phyloP scores from a whole-genome alignment of 2,888 invertebrate genomes.

The Phortica magna region DNA sequence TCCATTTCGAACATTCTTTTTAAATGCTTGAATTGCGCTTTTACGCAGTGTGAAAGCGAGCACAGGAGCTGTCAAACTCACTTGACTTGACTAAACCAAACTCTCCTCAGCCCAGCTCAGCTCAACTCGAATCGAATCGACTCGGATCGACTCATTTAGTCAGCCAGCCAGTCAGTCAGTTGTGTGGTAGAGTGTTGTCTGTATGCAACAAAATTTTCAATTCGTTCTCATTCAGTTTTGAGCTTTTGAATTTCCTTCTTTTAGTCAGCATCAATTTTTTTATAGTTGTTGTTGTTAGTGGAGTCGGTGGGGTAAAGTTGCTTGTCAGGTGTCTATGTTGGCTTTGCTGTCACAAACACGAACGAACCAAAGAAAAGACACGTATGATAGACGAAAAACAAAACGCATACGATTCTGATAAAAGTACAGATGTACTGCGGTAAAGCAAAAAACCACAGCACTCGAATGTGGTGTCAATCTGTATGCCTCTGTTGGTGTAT shows the following conservation, averaged over 20 bases:
- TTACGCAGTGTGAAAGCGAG: slow-evolving; percentile 19
- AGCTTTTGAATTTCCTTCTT: slow-evolving; percentile 33
- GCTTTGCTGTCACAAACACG: slow-evolving; percentile 14
- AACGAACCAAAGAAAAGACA: background rate
- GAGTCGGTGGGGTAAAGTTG: background rate
- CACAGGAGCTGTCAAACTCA: slow-evolving; percentile 18
- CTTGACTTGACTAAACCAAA: background rate
- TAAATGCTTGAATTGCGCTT: slow-evolving; percentile 12
- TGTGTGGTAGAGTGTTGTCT: background rate
- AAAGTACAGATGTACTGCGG: background rate
- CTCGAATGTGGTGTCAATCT: slow-evolving; percentile 28
- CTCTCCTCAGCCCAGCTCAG: background rate
- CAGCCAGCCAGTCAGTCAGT: background rate
- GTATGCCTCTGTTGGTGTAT: slow-evolving; percentile 28
- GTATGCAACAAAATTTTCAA: slow-evolving; percentile 32
- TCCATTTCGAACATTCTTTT: slow-evolving; percentile 5
- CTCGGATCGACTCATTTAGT: background rate
- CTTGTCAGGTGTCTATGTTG: slow-evolving; percentile 4
- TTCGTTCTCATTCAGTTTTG: slow-evolving; percentile 36
- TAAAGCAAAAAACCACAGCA: slow-evolving; percentile 25
- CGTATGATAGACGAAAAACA: background rate
- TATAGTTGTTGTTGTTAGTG: background rate
- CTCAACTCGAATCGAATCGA: background rate
- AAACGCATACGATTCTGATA: background rate
- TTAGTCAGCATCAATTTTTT: background rate